Base-by-base conservation (phyloP, 2,113 vertebrate genomes). In the Zosterops hypoxanthus region DNA sequence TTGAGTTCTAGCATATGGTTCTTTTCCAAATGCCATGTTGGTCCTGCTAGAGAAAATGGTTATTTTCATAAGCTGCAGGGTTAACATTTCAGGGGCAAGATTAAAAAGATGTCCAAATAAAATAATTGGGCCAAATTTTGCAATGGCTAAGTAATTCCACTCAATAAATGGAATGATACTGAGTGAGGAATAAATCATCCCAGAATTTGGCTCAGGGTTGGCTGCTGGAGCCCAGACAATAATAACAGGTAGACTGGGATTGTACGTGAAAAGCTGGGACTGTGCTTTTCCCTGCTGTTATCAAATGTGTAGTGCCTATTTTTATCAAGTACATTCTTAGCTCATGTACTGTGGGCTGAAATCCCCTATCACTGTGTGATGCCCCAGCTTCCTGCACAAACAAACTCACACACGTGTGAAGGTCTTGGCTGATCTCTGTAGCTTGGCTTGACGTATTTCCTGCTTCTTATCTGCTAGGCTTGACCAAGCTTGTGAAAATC, bases 261-360 rank as follows among this genome's bases (percentile, higher is more conserved):
- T 44, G 68, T 59, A 28, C 2, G 33, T 73, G 84, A 63, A 79
- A 72, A 85, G 78, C 68, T 2, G 8, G 66, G 52, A 17, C 13
- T 56, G 34, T 82, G 75, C 78, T 86, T 95, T 81, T 75, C 81
- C 94, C 91, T 46, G 80, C 95, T 88, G 94, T 77, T 55, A 66
- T 80, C 82, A 86, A 85, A 82, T 77, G 93, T 41, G 50, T 50
- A 26, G 55, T 29, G 61, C 70, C 66, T 87, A 57, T 95, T 95
- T 96, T 88, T 80, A 21, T 39, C 23, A 4, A 49, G 61, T 14
- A 7, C 0, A 0, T 85, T 76, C 79, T 44, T 11, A 46, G 55
- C 66, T 95, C 41, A 9, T 2, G 50, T 22, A 19, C 3, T 0
- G 20, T 2, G 57, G 57, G 66, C 84, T 42, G 81, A 53, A 64